Conservation (phyloP, 2,888 invertebrate species). For the Labia minor region DNA sequence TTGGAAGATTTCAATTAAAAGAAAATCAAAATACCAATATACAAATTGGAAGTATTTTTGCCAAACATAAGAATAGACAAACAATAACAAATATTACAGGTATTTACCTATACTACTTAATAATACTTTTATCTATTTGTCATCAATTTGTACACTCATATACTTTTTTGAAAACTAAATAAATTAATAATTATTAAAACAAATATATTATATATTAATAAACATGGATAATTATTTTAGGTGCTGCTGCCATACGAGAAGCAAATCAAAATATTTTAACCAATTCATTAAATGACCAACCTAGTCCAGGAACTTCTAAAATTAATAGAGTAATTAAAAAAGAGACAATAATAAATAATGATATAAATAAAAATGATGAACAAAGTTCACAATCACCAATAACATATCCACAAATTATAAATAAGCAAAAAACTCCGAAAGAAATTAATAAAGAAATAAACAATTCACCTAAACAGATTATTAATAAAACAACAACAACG, state of each 20-base stretch:
- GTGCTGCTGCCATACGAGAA: constrained; percentile 14
- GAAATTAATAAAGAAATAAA: neutral
- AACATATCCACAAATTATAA: constrained; percentile 24
- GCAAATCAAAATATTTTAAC: constrained; percentile 14
- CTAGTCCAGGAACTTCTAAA: constrained; percentile 24
- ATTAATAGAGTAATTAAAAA: neutral
- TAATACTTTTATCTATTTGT: too few species aligned
- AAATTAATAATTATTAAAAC: too few species aligned
- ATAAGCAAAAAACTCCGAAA: constrained; percentile 21
- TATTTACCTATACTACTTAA: too few species aligned
- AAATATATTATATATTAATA: neutral
- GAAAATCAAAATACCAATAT: constrained; percentile 44
- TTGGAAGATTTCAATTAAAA: constrained; percentile 42
- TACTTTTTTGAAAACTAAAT: too few species aligned
- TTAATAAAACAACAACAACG: constrained; percentile 23
- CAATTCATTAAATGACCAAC: neutral
- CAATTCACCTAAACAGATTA: constrained; percentile 27
- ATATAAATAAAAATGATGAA: constrained; percentile 34
- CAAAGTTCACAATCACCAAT: constrained; percentile 33
- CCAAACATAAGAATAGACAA: constrained; percentile 39
- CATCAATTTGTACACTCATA: too few species aligned
- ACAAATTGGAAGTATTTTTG: constrained; percentile 53
- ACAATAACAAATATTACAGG: constrained; percentile 30
- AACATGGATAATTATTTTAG: neutral
- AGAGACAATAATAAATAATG: constrained; percentile 21